These are phyloP conservation scores for Macrosoma leucophasiata DNA, from an alignment of 2,888 invertebrate genomes.

Conservation along the genomic window DNA sequence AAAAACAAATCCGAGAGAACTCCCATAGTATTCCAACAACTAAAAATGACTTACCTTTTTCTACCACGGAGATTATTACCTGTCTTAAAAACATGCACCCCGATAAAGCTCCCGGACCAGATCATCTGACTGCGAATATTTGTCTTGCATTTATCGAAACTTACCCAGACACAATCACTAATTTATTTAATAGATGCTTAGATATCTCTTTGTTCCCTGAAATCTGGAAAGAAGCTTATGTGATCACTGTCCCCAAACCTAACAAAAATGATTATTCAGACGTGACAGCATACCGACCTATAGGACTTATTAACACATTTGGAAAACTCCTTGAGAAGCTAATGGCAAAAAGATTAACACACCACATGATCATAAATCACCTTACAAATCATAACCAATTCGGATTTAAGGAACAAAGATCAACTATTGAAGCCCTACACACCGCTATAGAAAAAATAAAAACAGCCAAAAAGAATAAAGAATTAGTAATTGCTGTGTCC, in stretches of 20 bases:
- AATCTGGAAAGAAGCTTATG: slow-evolving; percentile 25
- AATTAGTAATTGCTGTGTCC: no score
- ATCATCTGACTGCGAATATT: slow-evolving; percentile 23
- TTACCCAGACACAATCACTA: no score
- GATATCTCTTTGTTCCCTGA: slow-evolving; percentile 3
- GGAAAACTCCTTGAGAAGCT: slow-evolving; percentile 23
- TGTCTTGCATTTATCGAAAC: no score
- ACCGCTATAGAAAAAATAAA: no score
- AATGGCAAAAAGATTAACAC: no score
- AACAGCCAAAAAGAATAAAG: no score
- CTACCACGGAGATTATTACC: slow-evolving; percentile 12
- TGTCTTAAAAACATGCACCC: slow-evolving; percentile 16
- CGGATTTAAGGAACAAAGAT: no score
- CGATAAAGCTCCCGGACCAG: slow-evolving; percentile 20
- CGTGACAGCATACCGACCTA: slow-evolving; percentile 22
- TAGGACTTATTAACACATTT: slow-evolving; percentile 23
- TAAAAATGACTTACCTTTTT: slow-evolving; percentile 13
- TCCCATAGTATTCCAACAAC: slow-evolving; percentile 1
- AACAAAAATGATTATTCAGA: slow-evolving; percentile 13
- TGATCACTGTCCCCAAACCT: slow-evolving; percentile 27
- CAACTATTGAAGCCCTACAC: no score
- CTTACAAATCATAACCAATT: no score
- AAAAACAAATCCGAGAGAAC: background rate
- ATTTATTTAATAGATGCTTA: slow-evolving; percentile 14
- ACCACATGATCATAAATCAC: no score